Conservation (phyloP, 2,888 invertebrate species). For the Eristalis intricaria region DNA sequence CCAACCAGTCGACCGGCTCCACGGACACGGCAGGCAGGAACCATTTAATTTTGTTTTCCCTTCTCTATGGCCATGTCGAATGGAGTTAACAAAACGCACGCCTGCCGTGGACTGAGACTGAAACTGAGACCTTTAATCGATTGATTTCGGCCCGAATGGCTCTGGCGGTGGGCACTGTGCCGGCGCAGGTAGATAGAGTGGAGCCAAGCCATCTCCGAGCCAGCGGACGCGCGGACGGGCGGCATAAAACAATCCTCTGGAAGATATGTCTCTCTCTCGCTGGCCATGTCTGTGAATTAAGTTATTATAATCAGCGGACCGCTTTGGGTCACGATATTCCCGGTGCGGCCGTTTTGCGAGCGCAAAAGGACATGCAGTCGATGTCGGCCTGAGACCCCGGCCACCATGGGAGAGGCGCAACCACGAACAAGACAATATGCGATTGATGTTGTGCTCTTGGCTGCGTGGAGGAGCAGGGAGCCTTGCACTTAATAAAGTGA, state of each 20-base stretch:
- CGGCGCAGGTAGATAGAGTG: conserved; percentile 65
- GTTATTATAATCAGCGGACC: conserved; percentile 70
- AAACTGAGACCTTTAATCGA: conserved; percentile 66
- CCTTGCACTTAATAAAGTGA: conserved; percentile 70
- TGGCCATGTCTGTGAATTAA: conserved; percentile 70
- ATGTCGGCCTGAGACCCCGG: conserved; percentile 44
- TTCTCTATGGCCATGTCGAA: conserved; percentile 68
- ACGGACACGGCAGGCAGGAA: background rate
- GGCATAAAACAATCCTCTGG: conserved; percentile 62
- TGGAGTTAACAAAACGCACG: conserved; percentile 70
- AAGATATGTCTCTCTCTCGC: conserved; percentile 50
- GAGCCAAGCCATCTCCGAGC: conserved; percentile 19
- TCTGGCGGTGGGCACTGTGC: background rate
- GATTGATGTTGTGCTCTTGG: background rate
- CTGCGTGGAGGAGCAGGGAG: conserved; percentile 2
- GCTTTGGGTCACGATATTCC: conserved; percentile 71
- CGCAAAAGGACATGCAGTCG: conserved; percentile 40
- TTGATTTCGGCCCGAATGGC: conserved; percentile 66
- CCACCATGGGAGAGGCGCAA: conserved; percentile 59
- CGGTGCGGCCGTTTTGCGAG: conserved; percentile 45
- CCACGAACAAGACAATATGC: background rate
- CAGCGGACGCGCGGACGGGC: conserved; percentile 17
- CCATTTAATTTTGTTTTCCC: conserved; percentile 68
- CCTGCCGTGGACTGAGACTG: conserved; percentile 17
- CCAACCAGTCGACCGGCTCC: background rate